Conservation (phyloP, 2,888 invertebrate genomes). For the Drosophila dives region DNA sequence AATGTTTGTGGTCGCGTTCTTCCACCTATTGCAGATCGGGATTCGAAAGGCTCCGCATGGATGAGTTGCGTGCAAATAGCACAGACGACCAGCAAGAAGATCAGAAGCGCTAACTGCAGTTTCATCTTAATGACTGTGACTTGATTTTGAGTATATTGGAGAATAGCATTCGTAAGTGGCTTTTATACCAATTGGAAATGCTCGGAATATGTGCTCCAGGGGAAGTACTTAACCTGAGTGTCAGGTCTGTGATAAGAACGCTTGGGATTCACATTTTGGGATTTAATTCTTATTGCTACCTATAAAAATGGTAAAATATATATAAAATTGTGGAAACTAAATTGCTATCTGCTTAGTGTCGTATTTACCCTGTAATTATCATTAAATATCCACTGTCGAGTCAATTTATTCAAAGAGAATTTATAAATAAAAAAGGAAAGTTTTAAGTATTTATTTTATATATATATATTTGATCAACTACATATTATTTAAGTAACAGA, state of each 20-base stretch:
- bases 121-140: conserved; percentile 50
- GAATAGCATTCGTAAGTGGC: neutral
- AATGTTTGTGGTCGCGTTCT: conserved; percentile 33
- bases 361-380: neutral
- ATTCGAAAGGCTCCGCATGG: conserved; percentile 15
- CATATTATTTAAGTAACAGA: conserved; percentile 30
- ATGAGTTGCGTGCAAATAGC: conserved; percentile 28
- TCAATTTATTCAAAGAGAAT: neutral
- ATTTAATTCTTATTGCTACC: neutral
- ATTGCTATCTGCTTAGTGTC: neutral
- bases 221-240: conserved; percentile 25
- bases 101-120: conserved; percentile 30
- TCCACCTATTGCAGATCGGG: conserved; percentile 11
- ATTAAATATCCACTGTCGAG: neutral
- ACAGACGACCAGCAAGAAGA: conserved; percentile 38
- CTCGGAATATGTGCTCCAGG: conserved; percentile 8
- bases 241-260: conserved; percentile 6
- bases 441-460: neutral
- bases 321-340: neutral
- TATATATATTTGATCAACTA: neutral
- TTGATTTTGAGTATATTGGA: neutral
- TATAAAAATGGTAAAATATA: neutral
- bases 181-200: conserved; percentile 16
- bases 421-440: neutral
- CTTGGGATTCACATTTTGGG: conserved; percentile 15